Evolutionary conservation across 53 echinoderm and acorn worm species (phyloP), one percentile per base, ranked within the genome.

Genomic region (Actinopyga echinites): DNA sequence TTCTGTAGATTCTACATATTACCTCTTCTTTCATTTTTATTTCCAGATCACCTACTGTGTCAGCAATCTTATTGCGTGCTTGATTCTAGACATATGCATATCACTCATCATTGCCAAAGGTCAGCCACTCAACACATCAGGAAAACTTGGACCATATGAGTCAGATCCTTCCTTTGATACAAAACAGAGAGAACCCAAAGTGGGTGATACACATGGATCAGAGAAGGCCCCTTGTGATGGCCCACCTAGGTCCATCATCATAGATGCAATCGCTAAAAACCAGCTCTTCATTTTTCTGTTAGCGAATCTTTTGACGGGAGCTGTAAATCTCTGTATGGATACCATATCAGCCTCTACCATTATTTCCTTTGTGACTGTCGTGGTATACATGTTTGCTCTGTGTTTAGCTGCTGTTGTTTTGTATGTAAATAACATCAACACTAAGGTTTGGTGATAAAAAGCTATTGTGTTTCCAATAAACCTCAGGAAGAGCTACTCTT

Each of bases 291-390:
- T 84, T 54, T 95, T 95, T 86, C 87, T 95, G 19, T 79, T 95
- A 42, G 91, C 89, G 64, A 95, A 95, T 85, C 32, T 95, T 22
- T 67, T 95, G 83, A 95, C 95, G 13, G 95, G 95, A 12, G 67
- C 89, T 35, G 85, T 95, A 69, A 95, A 95, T 55, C 42, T 95
- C 34, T 89, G 79, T 4, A 69, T 95, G 8, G 75, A 95, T 43
- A 95, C 95, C 30, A 63, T 95, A 25, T 60, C 65, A 26, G 84
- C 85, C 35, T 38, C 84, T 0, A 29, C 84, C 12, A 0, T 75
- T 2, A 44, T 61, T 42, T 86, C 88, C 26, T 80, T 90, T 45
- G 68, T 65, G 25, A 88, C 89, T 10, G 64, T 95, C 12, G 23
- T 69, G 0, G 55, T 34, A 7, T 94, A 91, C 75, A 65, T 86